A percentile compares a stretch with the other conserved stretches of the same genome.
Evolutionary conservation across 2,113 vertebrate species (phyloP).

Genomic region (Grus americana): DNA sequence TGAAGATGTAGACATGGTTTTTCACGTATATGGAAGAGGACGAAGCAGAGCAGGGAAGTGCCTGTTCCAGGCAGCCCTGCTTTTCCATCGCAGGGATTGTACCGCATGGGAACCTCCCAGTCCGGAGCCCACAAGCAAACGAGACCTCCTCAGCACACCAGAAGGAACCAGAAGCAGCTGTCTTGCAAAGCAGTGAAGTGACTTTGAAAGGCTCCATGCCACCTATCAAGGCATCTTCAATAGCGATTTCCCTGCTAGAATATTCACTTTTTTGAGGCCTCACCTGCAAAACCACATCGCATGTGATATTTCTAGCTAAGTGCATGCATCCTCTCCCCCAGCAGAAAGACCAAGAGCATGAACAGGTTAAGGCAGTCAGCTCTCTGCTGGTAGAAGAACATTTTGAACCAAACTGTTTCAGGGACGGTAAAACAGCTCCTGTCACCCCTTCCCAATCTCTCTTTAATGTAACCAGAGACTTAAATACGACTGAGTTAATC

Average conservation of each 20-base stretch:
- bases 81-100: not conserved
- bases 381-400: not conserved
- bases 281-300: not conserved
- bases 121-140: not conserved
- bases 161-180: not conserved
- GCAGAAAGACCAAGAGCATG: not conserved
- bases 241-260: not conserved
- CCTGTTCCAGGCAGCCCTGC: not conserved
- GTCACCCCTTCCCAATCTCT: not conserved
- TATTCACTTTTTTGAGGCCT: not conserved
- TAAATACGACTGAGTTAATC: slow-evolving; percentile 77
- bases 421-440: not conserved
- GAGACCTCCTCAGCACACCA: not conserved
- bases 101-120: not conserved
- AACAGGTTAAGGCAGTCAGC: not conserved
- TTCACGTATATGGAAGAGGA: not conserved
- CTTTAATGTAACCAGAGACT: slow-evolving; percentile 70
- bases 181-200: not conserved
- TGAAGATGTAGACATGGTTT: not conserved
- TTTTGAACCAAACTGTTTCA: not conserved
- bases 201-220: not conserved
- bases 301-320: not conserved
- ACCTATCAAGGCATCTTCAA: not conserved
- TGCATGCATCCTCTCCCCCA: not conserved
- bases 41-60: not conserved